Evolutionary conservation across 2,113 vertebrate species (phyloP), one percentile per base, ranked within the genome.

Genomic region (Vombatus ursinus): DNA sequence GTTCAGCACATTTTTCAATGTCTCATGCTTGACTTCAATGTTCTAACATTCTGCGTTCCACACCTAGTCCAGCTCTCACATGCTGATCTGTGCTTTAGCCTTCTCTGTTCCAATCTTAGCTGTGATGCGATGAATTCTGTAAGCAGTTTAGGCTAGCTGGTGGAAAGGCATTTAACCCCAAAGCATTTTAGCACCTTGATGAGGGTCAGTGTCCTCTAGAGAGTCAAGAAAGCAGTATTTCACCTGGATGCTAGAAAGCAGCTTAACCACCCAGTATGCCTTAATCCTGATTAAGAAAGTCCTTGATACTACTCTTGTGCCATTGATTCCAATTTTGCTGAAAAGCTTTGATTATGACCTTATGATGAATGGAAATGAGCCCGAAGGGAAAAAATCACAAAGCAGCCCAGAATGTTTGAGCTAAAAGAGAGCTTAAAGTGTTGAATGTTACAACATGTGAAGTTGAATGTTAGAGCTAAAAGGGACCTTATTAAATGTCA

Each of bases 361-460:
- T 96, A 97, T 92, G 68, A 91, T 52, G 95, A 97, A 96, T 96
- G 92, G 90, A 97, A 96, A 96, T 96, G 95, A 95, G 89, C 93
- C 95, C 50, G 93, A 91, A 25, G 54, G 91, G 68, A 51, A 90
- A 84, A 22, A 3, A 90, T 92, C 89, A 92, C n/a, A 95, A 95
- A 50, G n/a, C 22, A 44, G 1, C n/a, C 16, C n/a, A 84, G 68
- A 84, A 44, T 23, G n/a, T 44, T 84, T 44, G n/a, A 84, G n/a
- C n/a, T 84, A 8, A 84, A 84, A 44, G 5, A 23, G 68, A 84
- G 68, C 68, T 84, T 84, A 44, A 84, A 44, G 22, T 44, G 16
- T 44, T 84, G n/a, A 44, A 44, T 84, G 37, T 44, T 84, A 44
- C 68, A 84, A 44, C 68, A 44, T 84, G 7, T 0, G 44, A 84